phyloP scores from a whole-genome alignment of 1,140 invertebrate genomes.

The Triops cancriformis region DNA sequence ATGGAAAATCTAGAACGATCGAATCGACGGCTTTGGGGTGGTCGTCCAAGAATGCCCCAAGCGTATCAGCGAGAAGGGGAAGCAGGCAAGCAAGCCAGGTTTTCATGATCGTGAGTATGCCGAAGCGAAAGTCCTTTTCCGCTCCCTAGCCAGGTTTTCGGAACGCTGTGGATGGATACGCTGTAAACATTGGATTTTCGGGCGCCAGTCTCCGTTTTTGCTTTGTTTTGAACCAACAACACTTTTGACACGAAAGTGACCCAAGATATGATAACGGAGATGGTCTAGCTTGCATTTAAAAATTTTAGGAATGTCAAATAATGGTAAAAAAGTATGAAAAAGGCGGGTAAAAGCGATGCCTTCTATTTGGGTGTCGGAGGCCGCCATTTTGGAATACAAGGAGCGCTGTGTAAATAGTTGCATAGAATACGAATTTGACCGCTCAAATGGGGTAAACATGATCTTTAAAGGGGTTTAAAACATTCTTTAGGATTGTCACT shows the following conservation, averaged over 20 bases:
- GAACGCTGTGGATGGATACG: not conserved
- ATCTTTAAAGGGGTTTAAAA: not conserved
- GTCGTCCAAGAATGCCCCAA: no score
- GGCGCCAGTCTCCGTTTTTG: not conserved
- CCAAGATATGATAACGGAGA: not conserved
- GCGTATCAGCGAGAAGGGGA: no score
- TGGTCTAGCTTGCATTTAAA: not conserved
- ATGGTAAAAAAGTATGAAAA: not conserved
- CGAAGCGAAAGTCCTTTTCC: not conserved
- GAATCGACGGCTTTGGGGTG: no score
- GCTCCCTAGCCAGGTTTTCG: constrained; percentile 12
- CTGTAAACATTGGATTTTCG: constrained; percentile 6
- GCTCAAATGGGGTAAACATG: not conserved
- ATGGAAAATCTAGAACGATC: not conserved
- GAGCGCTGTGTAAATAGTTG: not conserved
- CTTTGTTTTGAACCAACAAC: not conserved
- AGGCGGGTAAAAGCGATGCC: not conserved
- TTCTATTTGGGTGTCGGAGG: constrained; percentile 29
- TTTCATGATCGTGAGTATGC: not conserved
- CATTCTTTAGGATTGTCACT: not conserved
- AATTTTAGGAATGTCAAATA: not conserved
- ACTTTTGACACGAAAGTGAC: not conserved
- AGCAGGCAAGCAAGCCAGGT: not conserved
- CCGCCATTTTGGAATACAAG: constrained; percentile 42
- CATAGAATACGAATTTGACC: not conserved